These are phyloP conservation scores for Machimus atricapillus DNA, from an alignment of 2,888 invertebrate genomes.

Conservation along the genomic window DNA sequence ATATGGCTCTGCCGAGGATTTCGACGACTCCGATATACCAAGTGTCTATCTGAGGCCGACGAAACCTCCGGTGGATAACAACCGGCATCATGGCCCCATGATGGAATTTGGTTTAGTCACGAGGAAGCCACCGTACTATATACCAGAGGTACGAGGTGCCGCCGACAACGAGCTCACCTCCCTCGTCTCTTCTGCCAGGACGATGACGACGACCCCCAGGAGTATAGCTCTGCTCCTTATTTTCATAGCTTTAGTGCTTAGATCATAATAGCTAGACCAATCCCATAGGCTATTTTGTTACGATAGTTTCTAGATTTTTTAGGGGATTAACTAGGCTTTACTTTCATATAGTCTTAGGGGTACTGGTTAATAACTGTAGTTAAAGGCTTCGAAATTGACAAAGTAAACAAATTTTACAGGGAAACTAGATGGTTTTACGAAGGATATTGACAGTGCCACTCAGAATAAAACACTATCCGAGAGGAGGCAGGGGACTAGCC, in stretches of 20 bases:
- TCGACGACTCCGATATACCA: slow-evolving; percentile 66
- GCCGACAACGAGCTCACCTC: slow-evolving; percentile 57
- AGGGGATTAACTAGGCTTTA: slow-evolving; percentile 19
- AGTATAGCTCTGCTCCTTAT: slow-evolving; percentile 8
- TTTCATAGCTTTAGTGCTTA: slow-evolving; percentile 1
- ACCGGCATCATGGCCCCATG: slow-evolving; percentile 46
- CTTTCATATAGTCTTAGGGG: background rate
- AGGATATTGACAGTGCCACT: background rate
- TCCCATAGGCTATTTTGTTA: slow-evolving; percentile 17
- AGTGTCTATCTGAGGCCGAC: slow-evolving; percentile 58
- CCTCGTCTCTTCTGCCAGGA: slow-evolving; percentile 48
- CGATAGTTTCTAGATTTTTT: slow-evolving; percentile 8
- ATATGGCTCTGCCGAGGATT: slow-evolving; percentile 75
- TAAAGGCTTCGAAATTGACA: slow-evolving; percentile 23
- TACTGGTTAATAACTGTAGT: slow-evolving; percentile 17
- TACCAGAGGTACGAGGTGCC: slow-evolving; percentile 50
- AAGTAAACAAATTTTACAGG: slow-evolving; percentile 31
- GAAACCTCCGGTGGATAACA: slow-evolving; percentile 51
- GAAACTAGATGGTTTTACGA: background rate
- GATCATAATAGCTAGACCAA: slow-evolving; percentile 30
- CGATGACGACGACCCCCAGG: background rate
- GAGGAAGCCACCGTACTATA: slow-evolving; percentile 58
- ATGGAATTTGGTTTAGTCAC: slow-evolving; percentile 53
- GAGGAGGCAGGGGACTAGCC: background rate
- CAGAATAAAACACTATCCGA: background rate